Base-by-base conservation (phyloP, 2,113 vertebrate genomes). In the Gadus macrocephalus region DNA sequence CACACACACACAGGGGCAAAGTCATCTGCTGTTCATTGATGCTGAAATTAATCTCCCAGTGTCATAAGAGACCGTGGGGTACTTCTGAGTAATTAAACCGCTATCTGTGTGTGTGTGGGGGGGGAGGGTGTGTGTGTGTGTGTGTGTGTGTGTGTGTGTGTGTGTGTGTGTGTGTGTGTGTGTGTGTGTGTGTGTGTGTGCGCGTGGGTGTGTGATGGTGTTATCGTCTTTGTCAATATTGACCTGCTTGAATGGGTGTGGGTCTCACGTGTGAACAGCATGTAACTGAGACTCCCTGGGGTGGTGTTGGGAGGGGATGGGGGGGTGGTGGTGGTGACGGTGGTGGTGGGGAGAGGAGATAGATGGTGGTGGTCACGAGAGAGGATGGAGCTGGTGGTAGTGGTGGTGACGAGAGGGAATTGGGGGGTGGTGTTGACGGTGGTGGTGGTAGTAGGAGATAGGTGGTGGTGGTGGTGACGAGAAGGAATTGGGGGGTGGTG, bases 1-100 rank as follows among this genome's bases (percentile, higher is more conserved):
- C 62, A 64, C 62, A 64, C 27, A 17, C 27, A 69, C 60, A 22
- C 68, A 35, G 1, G 62, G 27, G 25, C 15, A 78, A 82, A 80
- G 78, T 78, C 70, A 49, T 49, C 42, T 49, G 42, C 74, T 71
- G 35, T 63, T 76, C 72, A 76, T 74, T 67, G 63, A 67, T 70
- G 71, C 69, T 62, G 42, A 69, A 69, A 81, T 77, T 9, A 64
- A 61, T 66, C 73, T 65, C 78, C 28, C 27, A 53, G 69, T 78
- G 72, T 71, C 49, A 73, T 75, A 76, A 72, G 69, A 62, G 55
- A n/a, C 15, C 14, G 55, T 9, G 55, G 55, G 55, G 28, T 62
- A 20, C n/a, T 9, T 62, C 12, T 62, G 60, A 5, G 15, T 62
- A 20, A 22, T n/a, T 62, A n/a, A 72, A 75, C 19, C 27, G 49